phyloP scores from a whole-genome alignment of 2,113 vertebrate genomes.

The Callospermophilus lateralis region DNA sequence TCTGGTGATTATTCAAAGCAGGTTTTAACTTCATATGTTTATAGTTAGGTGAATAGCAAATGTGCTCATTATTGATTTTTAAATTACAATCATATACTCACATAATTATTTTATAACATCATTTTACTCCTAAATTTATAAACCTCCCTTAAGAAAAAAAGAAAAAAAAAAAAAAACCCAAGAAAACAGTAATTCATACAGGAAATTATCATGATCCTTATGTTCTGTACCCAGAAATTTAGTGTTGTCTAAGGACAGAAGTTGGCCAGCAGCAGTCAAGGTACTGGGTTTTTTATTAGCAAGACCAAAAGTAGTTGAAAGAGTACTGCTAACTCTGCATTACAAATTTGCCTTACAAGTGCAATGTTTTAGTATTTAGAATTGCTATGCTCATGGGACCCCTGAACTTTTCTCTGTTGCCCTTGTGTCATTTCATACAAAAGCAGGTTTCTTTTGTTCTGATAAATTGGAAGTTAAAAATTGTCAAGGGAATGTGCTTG shows the following conservation, averaged over 20 bases:
- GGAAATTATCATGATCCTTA: conserved; percentile 34
- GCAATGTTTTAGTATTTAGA: conserved; percentile 49
- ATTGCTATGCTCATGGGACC: neutral
- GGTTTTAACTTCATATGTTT: conserved; percentile 59
- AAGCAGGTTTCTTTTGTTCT: conserved; percentile 25
- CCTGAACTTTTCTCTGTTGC: neutral
- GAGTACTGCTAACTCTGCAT: neutral
- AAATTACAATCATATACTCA: conserved; percentile 46
- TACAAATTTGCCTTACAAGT: conserved; percentile 8
- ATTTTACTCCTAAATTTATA: conserved; percentile 49
- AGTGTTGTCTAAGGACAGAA: neutral
- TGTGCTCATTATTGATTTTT: conserved; percentile 61
- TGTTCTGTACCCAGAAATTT: neutral
- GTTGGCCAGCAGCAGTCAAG: conserved; percentile 6
- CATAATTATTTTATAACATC: conserved; percentile 56
- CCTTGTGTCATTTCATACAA: neutral
- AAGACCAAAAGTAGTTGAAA: conserved; percentile 16
- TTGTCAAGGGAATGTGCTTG: conserved; percentile 33
- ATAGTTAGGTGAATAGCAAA: conserved; percentile 51
- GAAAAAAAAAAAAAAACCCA: neutral
- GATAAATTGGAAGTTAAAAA: conserved; percentile 32
- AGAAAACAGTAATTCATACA: neutral
- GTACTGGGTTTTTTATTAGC: neutral
- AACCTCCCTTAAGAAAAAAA: conserved; percentile 2
- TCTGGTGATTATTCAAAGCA: conserved; percentile 68